Evolutionary conservation across 1,140 invertebrate species (phyloP).

Genomic region (Bombus fervidus): DNA sequence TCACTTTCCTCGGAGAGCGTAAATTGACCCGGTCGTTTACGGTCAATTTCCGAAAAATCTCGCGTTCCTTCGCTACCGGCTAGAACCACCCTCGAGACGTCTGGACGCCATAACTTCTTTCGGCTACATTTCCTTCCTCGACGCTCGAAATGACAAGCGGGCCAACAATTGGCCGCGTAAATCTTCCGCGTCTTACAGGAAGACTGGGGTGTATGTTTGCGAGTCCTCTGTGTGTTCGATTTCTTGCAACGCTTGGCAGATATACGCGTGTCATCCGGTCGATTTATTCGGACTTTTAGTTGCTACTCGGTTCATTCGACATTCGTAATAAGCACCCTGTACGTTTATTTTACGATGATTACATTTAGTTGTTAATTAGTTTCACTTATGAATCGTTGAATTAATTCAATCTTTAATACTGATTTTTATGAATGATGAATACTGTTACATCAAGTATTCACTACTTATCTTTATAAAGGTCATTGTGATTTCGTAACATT

Average conservation of each 20-base stretch:
- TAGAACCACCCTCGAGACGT: slow-evolving; percentile 25
- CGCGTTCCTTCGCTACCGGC: slow-evolving; percentile 7
- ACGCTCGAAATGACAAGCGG: slow-evolving; percentile 25
- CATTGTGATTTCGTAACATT: too few species aligned
- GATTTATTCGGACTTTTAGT: slow-evolving; percentile 33
- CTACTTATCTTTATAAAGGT: too few species aligned
- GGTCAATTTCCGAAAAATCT: slow-evolving; percentile 56
- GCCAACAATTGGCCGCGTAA: slow-evolving; percentile 41
- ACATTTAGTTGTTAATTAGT: background rate
- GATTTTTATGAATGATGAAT: too few species aligned
- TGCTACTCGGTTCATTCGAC: background rate
- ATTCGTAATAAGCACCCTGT: background rate
- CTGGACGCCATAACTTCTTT: slow-evolving; percentile 47
- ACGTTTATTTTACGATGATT: background rate
- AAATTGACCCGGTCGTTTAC: slow-evolving; percentile 53
- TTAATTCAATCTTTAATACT: background rate
- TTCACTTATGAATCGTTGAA: background rate
- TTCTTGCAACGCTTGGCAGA: background rate
- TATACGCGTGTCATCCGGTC: slow-evolving; percentile 7
- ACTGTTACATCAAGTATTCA: too few species aligned
- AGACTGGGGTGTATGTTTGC: background rate
- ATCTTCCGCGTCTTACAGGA: slow-evolving; percentile 1
- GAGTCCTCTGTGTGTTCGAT: background rate
- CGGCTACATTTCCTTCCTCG: slow-evolving; percentile 30
- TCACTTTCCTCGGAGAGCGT: slow-evolving; percentile 36